Percentiles rank a stretch among this genome's conserved stretches.
These are phyloP conservation scores for Typhlichthys subterraneus DNA, from an alignment of 2,797 vertebrate genomes.

Conservation along the genomic window DNA sequence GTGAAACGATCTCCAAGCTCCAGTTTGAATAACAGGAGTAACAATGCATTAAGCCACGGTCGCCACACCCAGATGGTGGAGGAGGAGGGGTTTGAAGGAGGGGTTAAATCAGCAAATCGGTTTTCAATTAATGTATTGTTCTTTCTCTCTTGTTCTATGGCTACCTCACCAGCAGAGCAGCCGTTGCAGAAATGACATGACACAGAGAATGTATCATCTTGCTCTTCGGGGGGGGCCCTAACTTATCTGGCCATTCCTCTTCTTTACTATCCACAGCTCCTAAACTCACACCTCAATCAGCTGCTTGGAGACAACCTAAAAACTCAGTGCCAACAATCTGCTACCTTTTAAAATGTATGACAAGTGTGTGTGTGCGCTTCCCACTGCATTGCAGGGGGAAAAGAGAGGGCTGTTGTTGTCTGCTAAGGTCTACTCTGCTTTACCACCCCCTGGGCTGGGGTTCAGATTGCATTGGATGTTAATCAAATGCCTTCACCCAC, in stretches of 20 bases:
- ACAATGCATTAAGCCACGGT: too few relatives aligned
- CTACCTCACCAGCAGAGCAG: not conserved
- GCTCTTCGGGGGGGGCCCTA: constrained; percentile 2
- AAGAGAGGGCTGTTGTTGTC: constrained; percentile 9
- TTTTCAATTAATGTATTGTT: too few relatives aligned
- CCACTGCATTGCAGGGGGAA: constrained; percentile 59
- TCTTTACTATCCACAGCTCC: constrained; percentile 10
- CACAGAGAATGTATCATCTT: not conserved
- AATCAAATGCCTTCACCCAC: constrained; percentile 30
- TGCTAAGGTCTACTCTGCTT: constrained; percentile 13
- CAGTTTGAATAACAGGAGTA: too few relatives aligned
- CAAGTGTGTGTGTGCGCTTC: constrained; percentile 26
- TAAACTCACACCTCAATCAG: constrained; percentile 39
- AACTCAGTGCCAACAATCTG: constrained; percentile 22
- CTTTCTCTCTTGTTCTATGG: too few relatives aligned
- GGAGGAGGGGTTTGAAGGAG: too few relatives aligned
- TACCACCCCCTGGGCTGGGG: constrained; percentile 5
- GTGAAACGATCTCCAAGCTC: too few relatives aligned
- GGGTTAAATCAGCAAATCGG: too few relatives aligned
- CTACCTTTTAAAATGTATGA: constrained; percentile 44
- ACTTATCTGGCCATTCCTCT: constrained; percentile 15
- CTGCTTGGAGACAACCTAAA: constrained; percentile 24
- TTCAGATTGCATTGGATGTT: constrained; percentile 37
- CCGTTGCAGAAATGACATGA: not conserved
- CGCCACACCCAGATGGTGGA: too few relatives aligned